phyloP scores from a whole-genome alignment of 2,113 vertebrate species.

The Platichthys flesus region DNA sequence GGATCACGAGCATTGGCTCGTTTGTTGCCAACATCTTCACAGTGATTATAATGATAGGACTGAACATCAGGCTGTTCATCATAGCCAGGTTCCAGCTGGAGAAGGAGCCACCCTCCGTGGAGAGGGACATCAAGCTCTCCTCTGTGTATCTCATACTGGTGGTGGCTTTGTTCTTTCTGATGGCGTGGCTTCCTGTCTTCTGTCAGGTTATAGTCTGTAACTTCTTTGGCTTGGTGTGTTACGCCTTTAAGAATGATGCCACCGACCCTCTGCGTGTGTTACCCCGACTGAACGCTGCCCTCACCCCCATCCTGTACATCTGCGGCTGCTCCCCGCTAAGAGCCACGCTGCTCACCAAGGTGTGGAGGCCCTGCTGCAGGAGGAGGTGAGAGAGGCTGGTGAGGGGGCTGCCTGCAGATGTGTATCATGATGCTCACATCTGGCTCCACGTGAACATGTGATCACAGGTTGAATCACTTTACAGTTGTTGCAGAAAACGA shows the following conservation, averaged over 20 bases:
- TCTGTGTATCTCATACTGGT: slow-evolving; percentile 81
- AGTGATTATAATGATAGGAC: slow-evolving; percentile 80
- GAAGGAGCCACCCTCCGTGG: slow-evolving; percentile 68
- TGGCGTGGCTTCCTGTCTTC: slow-evolving; percentile 79
- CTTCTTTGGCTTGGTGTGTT: slow-evolving; percentile 64
- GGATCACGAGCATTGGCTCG: slow-evolving; percentile 68
- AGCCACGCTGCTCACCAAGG: slow-evolving; percentile 61
- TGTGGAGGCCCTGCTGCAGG: slow-evolving; percentile 68
- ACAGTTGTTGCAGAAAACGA: no score
- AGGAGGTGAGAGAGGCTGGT: slow-evolving; percentile 43
- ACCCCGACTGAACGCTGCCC: slow-evolving; percentile 77
- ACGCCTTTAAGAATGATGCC: slow-evolving; percentile 76
- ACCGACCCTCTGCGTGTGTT: slow-evolving; percentile 78
- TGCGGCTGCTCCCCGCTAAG: slow-evolving; percentile 75
- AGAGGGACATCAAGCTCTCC: slow-evolving; percentile 77
- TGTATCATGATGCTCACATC: no score
- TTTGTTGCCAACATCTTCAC: slow-evolving; percentile 77
- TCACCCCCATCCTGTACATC: slow-evolving; percentile 82
- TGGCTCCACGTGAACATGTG: no score
- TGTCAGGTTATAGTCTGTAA: slow-evolving; percentile 67
- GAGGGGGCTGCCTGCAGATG: no score
- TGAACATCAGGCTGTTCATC: slow-evolving; percentile 79
- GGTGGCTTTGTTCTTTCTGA: slow-evolving; percentile 78
- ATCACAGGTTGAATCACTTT: no score
- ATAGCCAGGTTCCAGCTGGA: slow-evolving; percentile 80